Evolutionary conservation across 2,113 vertebrate genomes (phyloP).

Genomic region (Neolamprologus toae): DNA sequence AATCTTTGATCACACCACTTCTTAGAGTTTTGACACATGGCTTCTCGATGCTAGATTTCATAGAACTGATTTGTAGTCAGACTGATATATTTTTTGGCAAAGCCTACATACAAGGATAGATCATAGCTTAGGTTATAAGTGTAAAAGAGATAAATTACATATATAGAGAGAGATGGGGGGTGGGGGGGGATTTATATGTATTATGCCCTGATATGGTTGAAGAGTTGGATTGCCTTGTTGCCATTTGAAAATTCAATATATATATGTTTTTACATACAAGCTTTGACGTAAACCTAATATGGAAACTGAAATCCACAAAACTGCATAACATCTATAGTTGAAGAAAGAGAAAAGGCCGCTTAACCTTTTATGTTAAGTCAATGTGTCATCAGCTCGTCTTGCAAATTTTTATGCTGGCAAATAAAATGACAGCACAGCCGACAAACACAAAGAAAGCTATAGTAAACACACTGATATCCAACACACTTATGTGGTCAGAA

Average conservation of each 20-base stretch:
- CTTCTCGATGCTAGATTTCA: not conserved
- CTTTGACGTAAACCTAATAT: not conserved
- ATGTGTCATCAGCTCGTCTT: not conserved
- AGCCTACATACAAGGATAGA: not conserved
- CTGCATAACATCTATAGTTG: not conserved
- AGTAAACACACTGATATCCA: not conserved
- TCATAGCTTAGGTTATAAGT: not conserved
- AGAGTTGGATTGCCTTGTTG: not conserved
- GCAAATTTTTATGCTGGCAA: not conserved
- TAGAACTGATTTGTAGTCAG: not conserved
- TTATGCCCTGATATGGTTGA: not conserved
- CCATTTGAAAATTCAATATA: not conserved
- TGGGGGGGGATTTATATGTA: rapidly evolving
- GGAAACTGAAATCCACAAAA: not conserved
- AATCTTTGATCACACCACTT: not conserved
- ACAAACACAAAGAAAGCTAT: not conserved
- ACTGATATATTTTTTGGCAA: rapidly evolving
- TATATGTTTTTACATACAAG: rapidly evolving
- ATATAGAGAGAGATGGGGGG: rapidly evolving
- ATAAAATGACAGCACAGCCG: not conserved
- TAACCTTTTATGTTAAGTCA: not conserved
- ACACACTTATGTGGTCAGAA: not conserved
- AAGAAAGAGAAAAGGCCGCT: not conserved
- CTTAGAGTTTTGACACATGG: not conserved
- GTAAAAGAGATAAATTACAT: not conserved